Conservation (phyloP, 2,888 invertebrate genomes). For the Troides helena region DNA sequence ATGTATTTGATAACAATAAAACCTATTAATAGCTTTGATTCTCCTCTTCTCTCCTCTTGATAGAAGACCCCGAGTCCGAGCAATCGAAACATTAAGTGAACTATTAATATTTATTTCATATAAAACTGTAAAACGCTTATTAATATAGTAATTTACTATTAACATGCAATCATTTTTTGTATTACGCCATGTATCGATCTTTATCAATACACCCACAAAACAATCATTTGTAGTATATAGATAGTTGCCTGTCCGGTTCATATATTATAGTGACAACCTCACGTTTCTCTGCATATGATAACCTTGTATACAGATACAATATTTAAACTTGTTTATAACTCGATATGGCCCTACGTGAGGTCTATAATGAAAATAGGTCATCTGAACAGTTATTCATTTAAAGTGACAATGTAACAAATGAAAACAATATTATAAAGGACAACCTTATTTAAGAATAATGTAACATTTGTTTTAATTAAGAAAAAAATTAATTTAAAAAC, state of each 20-base stretch:
- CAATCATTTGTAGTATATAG: conserved; percentile 4
- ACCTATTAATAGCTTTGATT: too few species aligned
- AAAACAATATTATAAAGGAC: too few species aligned
- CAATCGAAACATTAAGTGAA: too few species aligned
- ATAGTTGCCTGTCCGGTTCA: conserved; percentile 9
- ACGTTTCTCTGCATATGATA: conserved; percentile 16
- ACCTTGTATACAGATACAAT: conserved; percentile 21
- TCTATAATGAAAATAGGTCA: conserved; percentile 8
- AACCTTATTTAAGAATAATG: too few species aligned
- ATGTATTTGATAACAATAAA: too few species aligned
- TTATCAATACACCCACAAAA: conserved; percentile 1
- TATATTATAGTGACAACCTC: conserved; percentile 11
- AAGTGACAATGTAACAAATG: background rate
- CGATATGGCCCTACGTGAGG: conserved; percentile 15
- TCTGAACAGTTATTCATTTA: background rate
- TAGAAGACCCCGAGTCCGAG: too few species aligned
- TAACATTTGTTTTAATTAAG: too few species aligned
- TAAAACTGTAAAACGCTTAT: too few species aligned
- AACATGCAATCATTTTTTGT: background rate
- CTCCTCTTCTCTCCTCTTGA: too few species aligned
- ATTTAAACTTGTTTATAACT: conserved; percentile 17
- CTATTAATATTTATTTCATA: too few species aligned
- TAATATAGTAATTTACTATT: background rate
- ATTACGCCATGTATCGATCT: background rate
- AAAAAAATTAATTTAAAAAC: too few species aligned